Evolutionary conservation across 2,888 invertebrate species (phyloP).

Genomic region (Platypus cylindrus): DNA sequence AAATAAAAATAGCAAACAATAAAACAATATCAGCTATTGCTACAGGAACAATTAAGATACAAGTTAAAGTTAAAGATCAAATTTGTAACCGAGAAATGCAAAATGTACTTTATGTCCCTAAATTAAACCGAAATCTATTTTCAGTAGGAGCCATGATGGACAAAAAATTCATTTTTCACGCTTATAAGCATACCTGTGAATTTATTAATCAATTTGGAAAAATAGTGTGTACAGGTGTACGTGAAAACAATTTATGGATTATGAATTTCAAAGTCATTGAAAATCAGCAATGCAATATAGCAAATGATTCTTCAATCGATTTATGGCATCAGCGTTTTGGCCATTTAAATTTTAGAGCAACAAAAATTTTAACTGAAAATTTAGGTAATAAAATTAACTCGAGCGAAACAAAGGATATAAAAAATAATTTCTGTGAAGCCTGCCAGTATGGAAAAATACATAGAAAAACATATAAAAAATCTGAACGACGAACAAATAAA

Average conservation of each 20-base stretch:
- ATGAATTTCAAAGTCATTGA: constrained; percentile 9
- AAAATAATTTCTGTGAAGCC: constrained; percentile 6
- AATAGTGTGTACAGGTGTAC: constrained; percentile 7
- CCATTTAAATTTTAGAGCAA: constrained; percentile 9
- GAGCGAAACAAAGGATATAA: not conserved
- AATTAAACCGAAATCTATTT: too few species aligned
- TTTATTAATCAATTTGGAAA: constrained; percentile 3
- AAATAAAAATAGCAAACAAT: constrained; percentile 7
- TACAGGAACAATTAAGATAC: constrained; percentile 7
- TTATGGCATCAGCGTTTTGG: constrained; percentile 12
- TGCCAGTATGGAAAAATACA: constrained; percentile 10
- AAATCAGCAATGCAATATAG: constrained; percentile 5
- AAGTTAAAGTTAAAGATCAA: constrained; percentile 6
- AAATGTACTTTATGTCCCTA: constrained; percentile 11
- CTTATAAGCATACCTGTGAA: constrained; percentile 7
- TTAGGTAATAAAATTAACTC: too few species aligned
- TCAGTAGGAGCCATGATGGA: constrained; percentile 11
- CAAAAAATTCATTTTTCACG: constrained; percentile 5
- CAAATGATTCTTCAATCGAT: constrained; percentile 5
- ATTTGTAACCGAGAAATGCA: constrained; percentile 7
- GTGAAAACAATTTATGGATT: constrained; percentile 10
- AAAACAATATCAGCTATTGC: constrained; percentile 6
- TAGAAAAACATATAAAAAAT: constrained; percentile 10
- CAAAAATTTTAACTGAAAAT: constrained; percentile 1
- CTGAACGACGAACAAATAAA: constrained; percentile 5